Percentiles rank a stretch among this genome's conserved stretches.
Evolutionary conservation across 2,797 vertebrate species (phyloP).

Genomic region (Eleutherodactylus coqui): DNA sequence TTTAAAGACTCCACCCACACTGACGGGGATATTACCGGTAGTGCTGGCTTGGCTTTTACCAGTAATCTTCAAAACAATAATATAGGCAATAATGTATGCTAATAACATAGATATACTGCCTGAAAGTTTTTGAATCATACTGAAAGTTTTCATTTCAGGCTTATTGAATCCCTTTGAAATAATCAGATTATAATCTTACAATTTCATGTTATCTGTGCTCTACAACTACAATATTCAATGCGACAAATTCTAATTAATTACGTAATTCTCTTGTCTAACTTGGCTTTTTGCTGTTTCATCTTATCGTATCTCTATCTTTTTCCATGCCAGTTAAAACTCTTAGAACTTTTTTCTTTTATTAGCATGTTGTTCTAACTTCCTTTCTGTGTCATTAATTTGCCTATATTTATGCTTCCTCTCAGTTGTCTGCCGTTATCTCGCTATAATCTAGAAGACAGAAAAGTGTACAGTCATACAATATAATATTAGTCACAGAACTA

Average conservation of each 20-base stretch:
- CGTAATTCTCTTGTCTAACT: background rate
- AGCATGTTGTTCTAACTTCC: conserved; percentile 3
- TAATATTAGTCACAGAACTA: background rate
- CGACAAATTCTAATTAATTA: background rate
- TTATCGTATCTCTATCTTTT: background rate
- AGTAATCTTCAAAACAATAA: background rate
- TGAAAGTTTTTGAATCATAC: background rate
- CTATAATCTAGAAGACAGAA: background rate
- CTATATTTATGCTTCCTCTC: background rate
- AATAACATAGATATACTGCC: background rate
- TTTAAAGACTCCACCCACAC: background rate
- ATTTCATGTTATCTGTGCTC: background rate
- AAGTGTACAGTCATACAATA: background rate
- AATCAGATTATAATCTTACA: background rate
- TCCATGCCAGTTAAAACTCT: background rate
- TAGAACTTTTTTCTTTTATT: conserved; percentile 5
- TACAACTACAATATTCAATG: background rate
- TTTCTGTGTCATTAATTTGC: conserved; percentile 8
- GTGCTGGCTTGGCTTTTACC: background rate
- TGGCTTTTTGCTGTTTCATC: conserved; percentile 7
- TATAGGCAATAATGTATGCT: background rate
- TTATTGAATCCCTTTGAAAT: background rate
- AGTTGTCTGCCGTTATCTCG: background rate
- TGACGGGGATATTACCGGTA: background rate
- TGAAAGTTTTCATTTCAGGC: background rate